These are phyloP conservation scores for Heliconius melpomene DNA, from an alignment of 1,140 invertebrate species.

Conservation along the genomic window DNA sequence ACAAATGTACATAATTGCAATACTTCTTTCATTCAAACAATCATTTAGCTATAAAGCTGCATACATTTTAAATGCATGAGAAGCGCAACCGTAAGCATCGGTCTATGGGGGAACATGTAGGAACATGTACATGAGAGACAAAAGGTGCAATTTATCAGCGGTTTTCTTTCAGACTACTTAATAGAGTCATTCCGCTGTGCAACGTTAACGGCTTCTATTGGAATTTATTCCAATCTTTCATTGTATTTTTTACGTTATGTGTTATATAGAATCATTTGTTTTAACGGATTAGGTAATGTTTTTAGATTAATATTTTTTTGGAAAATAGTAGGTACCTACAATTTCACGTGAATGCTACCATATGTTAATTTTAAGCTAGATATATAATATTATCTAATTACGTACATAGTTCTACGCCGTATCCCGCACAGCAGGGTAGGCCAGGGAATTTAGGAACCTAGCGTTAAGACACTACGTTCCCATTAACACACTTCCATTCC, in stretches of 20 bases:
- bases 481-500: too few relatives aligned
- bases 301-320: too few relatives aligned
- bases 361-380: too few relatives aligned
- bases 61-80: slow-evolving; percentile 13
- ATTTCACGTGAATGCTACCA: too few relatives aligned
- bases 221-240: slow-evolving; percentile 18
- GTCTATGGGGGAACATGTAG: neutral
- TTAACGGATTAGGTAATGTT: neutral
- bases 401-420: too few relatives aligned
- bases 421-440: too few relatives aligned
- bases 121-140: slow-evolving; percentile 17
- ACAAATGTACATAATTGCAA: neutral
- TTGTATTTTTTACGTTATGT: slow-evolving; percentile 9
- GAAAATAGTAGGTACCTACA: too few relatives aligned
- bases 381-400: too few relatives aligned
- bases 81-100: slow-evolving; percentile 10
- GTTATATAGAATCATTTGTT: neutral
- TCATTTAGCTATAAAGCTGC: neutral
- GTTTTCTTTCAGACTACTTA: slow-evolving; percentile 43
- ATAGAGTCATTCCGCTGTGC: slow-evolving; percentile 32
- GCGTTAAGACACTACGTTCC: too few relatives aligned
- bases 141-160: slow-evolving; percentile 45
- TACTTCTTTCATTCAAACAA: neutral
- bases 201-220: slow-evolving; percentile 30
- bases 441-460: too few relatives aligned